Base-by-base conservation (phyloP, 2,113 vertebrate genomes). In the Micromys minutus region DNA sequence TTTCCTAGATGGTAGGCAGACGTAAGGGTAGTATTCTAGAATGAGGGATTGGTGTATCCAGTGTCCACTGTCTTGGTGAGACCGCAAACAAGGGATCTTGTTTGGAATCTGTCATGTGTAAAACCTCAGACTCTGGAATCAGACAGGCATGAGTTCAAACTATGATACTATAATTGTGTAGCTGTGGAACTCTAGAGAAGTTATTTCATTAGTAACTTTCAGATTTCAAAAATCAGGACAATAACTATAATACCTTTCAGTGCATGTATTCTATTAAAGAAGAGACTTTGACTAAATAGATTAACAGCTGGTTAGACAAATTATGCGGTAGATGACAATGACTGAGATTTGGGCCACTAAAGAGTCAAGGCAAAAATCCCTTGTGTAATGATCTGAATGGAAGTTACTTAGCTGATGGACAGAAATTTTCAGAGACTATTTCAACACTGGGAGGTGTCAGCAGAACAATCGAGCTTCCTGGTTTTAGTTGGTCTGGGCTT, bases 1-100 rank as follows among this genome's bases (percentile, higher is more conserved):
- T 97, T 97, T 97, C 95, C 95, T 97, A 94, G 92, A 96, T 90
- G 80, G 93, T 89, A 94, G 87, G 93, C 92, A 96, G 85, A 39
- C 72, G 12, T 90, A 76, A 85, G 87, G 80, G 87, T 39, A 85
- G 65, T 77, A 74, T 92, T 89, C 80, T 93, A 77, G 67, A 95
- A 95, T 22, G 61, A 89, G 1, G 36, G 34, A 34, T 71, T 31
- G 5, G 45, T 75, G 59, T 95, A 93, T 94, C 92, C 95, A 93
- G 6, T 4, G 31, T 86, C 50, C 6, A 26, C 87, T 88, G 61
- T 96, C 39, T 34, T 92, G 80, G 90, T 95, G 87, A 96, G 85
- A 95, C 95, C 95, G 24, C 90, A 95, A 93, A 80, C 85, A 52
- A 92, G 47, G 72, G 42, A 83, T 90, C 52, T 50, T 74, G 63